Conservation (phyloP, 2,797 vertebrate species). For the Macropodus opercularis region DNA sequence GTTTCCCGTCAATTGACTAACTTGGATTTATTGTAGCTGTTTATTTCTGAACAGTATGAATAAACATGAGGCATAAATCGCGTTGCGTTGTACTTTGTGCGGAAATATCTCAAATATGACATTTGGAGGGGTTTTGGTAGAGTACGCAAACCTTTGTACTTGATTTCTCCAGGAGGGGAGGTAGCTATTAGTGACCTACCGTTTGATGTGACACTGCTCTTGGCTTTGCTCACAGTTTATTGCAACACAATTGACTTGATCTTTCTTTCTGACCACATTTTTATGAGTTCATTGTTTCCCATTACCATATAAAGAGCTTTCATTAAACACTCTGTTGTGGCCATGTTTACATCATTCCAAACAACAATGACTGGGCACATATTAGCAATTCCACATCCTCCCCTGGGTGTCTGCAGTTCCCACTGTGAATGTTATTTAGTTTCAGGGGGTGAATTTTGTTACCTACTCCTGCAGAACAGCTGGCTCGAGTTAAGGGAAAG, state of each 20-base stretch:
- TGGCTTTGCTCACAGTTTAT: slow-evolving; percentile 18
- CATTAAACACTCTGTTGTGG: slow-evolving; percentile 54
- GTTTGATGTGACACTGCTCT: slow-evolving; percentile 8
- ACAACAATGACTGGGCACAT: slow-evolving; percentile 64
- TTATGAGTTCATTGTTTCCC: slow-evolving; percentile 54
- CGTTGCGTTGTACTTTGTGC: slow-evolving; percentile 14
- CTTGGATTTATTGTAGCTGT: slow-evolving; percentile 25
- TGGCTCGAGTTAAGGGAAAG: slow-evolving; percentile 62
- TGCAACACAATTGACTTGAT: slow-evolving; percentile 39
- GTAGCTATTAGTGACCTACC: no score
- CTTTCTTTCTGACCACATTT: slow-evolving; percentile 43
- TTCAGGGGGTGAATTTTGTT: slow-evolving; percentile 57
- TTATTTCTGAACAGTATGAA: slow-evolving; percentile 25
- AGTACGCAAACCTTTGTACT: no score
- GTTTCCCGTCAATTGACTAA: slow-evolving; percentile 16
- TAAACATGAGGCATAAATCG: slow-evolving; percentile 33
- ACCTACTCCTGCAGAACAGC: slow-evolving; percentile 62
- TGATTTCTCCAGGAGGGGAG: background rate
- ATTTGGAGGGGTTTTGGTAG: no score
- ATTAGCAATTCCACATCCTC: slow-evolving; percentile 59
- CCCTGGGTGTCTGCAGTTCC: slow-evolving; percentile 49
- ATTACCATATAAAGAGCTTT: slow-evolving; percentile 53
- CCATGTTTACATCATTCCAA: slow-evolving; percentile 65
- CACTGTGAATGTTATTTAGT: slow-evolving; percentile 58
- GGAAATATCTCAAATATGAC: slow-evolving; percentile 4